A percentile compares a stretch with the other conserved stretches of the same genome.
Evolutionary conservation across 2,797 vertebrate genomes (phyloP).

Genomic region (Halcyon leucocephala): DNA sequence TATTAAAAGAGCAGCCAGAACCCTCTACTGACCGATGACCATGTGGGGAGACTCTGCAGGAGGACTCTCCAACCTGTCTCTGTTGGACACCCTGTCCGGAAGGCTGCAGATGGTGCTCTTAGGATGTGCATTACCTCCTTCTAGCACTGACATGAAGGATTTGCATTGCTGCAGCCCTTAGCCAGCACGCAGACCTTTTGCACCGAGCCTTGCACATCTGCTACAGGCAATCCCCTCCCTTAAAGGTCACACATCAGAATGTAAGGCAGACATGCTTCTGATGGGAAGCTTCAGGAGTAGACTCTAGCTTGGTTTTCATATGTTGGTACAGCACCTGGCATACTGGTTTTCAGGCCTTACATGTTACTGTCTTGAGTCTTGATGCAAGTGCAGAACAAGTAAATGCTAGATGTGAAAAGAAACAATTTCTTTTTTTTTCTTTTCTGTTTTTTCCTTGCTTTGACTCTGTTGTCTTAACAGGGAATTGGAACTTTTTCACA

Average conservation of each 20-base stretch:
- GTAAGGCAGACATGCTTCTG: background rate
- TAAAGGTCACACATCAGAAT: background rate
- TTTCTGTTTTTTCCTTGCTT: background rate
- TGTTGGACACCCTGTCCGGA: rapidly evolving
- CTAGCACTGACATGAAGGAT: background rate
- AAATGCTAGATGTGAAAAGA: background rate
- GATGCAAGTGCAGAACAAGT: background rate
- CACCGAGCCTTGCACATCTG: background rate
- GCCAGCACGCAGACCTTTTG: background rate
- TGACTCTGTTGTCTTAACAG: background rate
- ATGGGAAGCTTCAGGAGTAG: background rate
- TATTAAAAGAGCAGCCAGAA: background rate
- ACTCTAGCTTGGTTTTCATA: background rate
- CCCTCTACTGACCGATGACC: rapidly evolving
- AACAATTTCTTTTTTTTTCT: background rate
- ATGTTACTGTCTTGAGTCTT: background rate
- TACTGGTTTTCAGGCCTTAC: background rate
- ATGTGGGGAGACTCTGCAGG: background rate
- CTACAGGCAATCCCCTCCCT: background rate
- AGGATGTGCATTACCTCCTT: background rate
- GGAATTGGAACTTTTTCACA: background rate
- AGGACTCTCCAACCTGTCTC: background rate
- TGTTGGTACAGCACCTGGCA: background rate
- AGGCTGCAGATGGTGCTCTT: background rate
- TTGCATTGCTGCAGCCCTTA: background rate